Base-by-base conservation (phyloP, 2,888 invertebrate genomes). In the Zonitis immaculata region DNA sequence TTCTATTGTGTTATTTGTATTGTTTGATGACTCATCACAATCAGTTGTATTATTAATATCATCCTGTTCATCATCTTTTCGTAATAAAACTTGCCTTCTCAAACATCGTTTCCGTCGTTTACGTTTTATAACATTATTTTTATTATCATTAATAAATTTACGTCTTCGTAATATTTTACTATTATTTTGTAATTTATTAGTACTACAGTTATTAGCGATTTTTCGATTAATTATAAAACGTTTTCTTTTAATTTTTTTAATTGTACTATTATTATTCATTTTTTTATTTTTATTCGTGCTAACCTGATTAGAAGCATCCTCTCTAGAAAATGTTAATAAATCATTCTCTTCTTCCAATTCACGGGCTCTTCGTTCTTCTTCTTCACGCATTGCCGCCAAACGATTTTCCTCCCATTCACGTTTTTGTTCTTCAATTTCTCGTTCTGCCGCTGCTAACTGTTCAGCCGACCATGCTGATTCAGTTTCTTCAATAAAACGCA, bases 361-460 rank as follows among this genome's bases (percentile, higher is more conserved):
- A 59, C 79, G 76, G 5, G 80, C 78, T 54, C 82, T 77, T 47
- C 84, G 79, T 60, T 82, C 81, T 65, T 86, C 85, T 68, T 87
- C 84, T 74, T 87, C 82, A 49, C 80, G 79, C 73, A 83, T 78
- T 47, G 87, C 86, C 62, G 85, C 87, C 67, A 87, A 79, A 27
- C 92, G 85, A 73, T 89, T 89, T 66, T 89, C 82, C 76, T 93
- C 92, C 93, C 93, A 92, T 71, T 90, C 89, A 60, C 87, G 86
- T 75, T 91, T 91, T 73, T 89, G 87, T 46, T 87, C 83, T 70
- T 91, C 91, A 46, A 93, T 85, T 73, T 91, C 91, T 43, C 89
- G 90, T 75, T 95, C 94, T 12, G 95, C 95, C 35, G 88, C 89
- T 11, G 88, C 87, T 30, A 92, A 73, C 67, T 95, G 93, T 69